Conservation (phyloP, 2,113 vertebrate genomes). For the Silurus asotus region DNA sequence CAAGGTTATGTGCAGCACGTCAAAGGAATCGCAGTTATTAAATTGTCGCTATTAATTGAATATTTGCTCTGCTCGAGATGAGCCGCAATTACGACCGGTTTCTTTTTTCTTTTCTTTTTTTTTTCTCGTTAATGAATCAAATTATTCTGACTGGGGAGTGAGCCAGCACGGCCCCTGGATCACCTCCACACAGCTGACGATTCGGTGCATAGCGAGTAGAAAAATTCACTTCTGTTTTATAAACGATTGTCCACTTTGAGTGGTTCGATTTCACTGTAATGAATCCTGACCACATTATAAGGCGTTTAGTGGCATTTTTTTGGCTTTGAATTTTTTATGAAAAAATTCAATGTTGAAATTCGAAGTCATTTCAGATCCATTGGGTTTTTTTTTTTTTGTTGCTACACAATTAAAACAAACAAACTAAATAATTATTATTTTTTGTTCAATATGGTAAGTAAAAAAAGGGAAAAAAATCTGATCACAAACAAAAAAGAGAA, state of each 20-base stretch:
- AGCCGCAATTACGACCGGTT: constrained; percentile 68
- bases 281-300: neutral
- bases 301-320: neutral
- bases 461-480: no score
- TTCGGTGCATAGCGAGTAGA: constrained; percentile 19
- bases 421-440: no score
- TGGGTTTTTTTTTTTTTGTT: no score
- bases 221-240: constrained; percentile 34
- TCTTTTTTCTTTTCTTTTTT: constrained; percentile 47
- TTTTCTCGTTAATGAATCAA: constrained; percentile 60
- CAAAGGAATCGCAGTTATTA: constrained; percentile 69
- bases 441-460: no score
- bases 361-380: neutral
- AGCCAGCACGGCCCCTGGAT: constrained; percentile 29
- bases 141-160: constrained; percentile 59
- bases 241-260: neutral
- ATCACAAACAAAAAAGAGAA: no score
- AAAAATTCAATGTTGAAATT: neutral
- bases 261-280: constrained; percentile 14
- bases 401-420: no score
- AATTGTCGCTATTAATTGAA: constrained; percentile 71
- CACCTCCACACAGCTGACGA: constrained; percentile 33
- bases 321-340: neutral
- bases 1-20: constrained; percentile 57
- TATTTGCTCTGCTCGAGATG: constrained; percentile 72